These are phyloP conservation scores for Carterocephalus palaemon DNA, from an alignment of 2,888 invertebrate genomes.

Conservation along the genomic window DNA sequence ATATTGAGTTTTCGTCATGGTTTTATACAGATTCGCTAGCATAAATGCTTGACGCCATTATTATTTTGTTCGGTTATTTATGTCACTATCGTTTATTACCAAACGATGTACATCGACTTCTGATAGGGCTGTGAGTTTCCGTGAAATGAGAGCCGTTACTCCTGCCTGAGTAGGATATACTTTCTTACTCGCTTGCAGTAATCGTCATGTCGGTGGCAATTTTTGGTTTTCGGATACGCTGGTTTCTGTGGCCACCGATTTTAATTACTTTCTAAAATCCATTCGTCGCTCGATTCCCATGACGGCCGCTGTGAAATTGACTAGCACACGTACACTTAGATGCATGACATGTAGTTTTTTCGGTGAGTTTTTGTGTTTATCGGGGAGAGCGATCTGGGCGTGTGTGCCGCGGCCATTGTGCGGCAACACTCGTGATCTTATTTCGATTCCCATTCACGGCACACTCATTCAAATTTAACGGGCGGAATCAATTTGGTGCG, in stretches of 20 bases:
- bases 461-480: slow-evolving; percentile 73
- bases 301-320: slow-evolving; percentile 75
- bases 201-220: slow-evolving; percentile 58
- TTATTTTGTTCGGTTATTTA: too few relatives aligned
- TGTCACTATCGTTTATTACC: too few relatives aligned
- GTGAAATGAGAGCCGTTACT: too few relatives aligned
- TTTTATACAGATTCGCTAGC: too few relatives aligned
- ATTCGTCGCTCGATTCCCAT: slow-evolving; percentile 75
- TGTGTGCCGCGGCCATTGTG: slow-evolving; percentile 71
- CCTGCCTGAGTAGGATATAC: too few relatives aligned
- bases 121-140: too few relatives aligned
- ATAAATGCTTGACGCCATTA: too few relatives aligned
- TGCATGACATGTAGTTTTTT: slow-evolving; percentile 78
- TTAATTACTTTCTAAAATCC: slow-evolving; percentile 76
- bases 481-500: slow-evolving; percentile 65
- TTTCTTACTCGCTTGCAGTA: slow-evolving; percentile 49
- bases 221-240: slow-evolving; percentile 54
- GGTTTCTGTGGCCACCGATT: slow-evolving; percentile 51
- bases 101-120: too few relatives aligned
- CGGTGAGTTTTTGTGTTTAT: slow-evolving; percentile 65
- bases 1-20: too few relatives aligned
- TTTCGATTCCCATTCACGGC: slow-evolving; percentile 65
- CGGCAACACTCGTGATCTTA: slow-evolving; percentile 64
- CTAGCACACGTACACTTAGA: slow-evolving; percentile 75
- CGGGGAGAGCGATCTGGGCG: slow-evolving; percentile 71